phyloP scores from a whole-genome alignment of 2,113 vertebrate genomes.

The Lepus americanus region DNA sequence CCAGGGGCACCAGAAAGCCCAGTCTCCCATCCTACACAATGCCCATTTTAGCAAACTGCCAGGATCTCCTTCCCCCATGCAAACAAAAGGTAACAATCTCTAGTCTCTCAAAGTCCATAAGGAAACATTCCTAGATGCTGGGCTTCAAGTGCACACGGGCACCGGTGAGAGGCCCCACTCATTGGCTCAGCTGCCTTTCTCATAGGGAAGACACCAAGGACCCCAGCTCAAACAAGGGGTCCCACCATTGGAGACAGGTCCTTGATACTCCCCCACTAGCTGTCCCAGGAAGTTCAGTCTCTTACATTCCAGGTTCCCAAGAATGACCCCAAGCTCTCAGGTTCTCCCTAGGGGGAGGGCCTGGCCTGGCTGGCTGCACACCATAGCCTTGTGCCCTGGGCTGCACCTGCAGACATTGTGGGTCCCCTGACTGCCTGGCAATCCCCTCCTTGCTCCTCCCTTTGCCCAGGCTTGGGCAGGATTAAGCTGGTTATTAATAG shows the following conservation, averaged over 20 bases:
- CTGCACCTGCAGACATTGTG: neutral
- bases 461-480: neutral
- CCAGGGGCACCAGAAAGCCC: neutral
- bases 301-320: neutral
- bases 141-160: constrained; percentile 59
- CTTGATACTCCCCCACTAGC: neutral
- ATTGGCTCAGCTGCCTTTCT: neutral
- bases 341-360: neutral
- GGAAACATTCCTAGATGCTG: neutral
- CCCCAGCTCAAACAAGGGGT: neutral
- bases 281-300: neutral
- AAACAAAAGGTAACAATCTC: neutral
- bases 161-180: neutral
- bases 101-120: constrained; percentile 24
- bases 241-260: neutral
- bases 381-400: neutral
- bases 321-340: neutral
- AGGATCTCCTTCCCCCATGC: neutral
- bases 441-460: neutral
- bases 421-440: neutral
- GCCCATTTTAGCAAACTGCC: constrained; percentile 11
- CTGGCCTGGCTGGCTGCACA: neutral
- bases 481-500: constrained; percentile 78
- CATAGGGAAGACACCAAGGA: neutral
- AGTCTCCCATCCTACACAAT: neutral